phyloP scores from a whole-genome alignment of 2,797 vertebrate genomes.

The Premnoplex brunnescens region DNA sequence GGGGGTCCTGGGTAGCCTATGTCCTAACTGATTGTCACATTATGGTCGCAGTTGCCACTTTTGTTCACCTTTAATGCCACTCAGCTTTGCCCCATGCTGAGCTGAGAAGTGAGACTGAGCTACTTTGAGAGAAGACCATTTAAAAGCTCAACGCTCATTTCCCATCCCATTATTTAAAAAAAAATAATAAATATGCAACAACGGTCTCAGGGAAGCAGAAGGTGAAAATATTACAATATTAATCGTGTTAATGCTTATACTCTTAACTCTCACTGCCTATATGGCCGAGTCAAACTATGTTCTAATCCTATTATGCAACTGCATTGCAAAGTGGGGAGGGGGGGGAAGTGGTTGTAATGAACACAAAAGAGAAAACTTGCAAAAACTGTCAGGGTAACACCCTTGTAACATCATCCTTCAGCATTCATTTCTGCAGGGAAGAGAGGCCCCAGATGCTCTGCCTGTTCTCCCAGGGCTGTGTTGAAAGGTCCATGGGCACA shows the following conservation, averaged over 20 bases:
- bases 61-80: rapidly evolving
- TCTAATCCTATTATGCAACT: constrained; percentile 25
- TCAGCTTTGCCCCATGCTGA: not conserved
- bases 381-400: constrained; percentile 17
- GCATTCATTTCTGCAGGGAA: not conserved
- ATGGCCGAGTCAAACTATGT: not conserved
- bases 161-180: not conserved
- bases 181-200: not conserved
- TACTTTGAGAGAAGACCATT: rapidly evolving
- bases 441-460: constrained; percentile 14
- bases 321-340: not conserved
- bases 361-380: constrained; percentile 2
- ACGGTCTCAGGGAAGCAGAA: not conserved
- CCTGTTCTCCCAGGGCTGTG: not conserved
- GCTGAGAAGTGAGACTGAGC: not conserved
- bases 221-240: not conserved
- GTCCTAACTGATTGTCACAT: not conserved
- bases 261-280: not conserved
- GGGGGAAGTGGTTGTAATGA: not conserved
- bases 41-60: not conserved
- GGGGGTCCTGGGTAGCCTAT: not conserved
- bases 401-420: constrained; percentile 45
- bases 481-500: not conserved
- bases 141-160: not conserved
- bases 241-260: not conserved